Percentiles rank a stretch among this genome's conserved stretches.
Conservation (phyloP, 2,888 invertebrate species). For the Stegophylla sp. region DNA sequence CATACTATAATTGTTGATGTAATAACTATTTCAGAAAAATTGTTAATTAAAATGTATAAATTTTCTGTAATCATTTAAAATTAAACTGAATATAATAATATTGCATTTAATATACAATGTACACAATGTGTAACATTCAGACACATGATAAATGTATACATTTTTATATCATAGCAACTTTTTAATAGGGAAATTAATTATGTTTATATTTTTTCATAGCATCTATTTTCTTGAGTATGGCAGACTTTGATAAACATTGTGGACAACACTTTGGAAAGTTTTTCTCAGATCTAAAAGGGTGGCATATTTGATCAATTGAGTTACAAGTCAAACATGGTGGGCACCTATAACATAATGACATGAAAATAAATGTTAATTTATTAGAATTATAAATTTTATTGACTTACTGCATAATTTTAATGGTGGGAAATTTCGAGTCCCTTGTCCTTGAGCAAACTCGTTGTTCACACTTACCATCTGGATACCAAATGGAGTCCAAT, state of each 20-base stretch:
- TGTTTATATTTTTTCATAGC: conserved; percentile 12
- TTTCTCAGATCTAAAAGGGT: background rate
- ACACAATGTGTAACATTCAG: too few relatives aligned
- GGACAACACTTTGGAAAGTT: conserved; percentile 45
- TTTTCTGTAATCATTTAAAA: too few relatives aligned
- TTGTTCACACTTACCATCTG: conserved; percentile 26
- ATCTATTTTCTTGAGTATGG: background rate
- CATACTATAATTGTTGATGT: too few relatives aligned
- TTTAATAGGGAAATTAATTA: background rate
- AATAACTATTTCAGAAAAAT: too few relatives aligned
- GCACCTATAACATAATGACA: conserved; percentile 28
- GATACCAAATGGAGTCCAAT: conserved; percentile 35
- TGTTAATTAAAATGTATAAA: too few relatives aligned
- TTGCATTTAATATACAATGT: too few relatives aligned
- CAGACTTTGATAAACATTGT: conserved; percentile 14
- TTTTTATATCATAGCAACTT: background rate
- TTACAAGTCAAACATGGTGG: conserved; percentile 18
- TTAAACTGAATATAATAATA: too few relatives aligned
- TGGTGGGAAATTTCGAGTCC: conserved; percentile 11
- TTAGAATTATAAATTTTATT: background rate
- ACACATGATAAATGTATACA: too few relatives aligned
- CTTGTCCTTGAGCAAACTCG: conserved; percentile 15
- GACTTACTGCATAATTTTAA: conserved; percentile 32
- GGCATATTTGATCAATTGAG: background rate
- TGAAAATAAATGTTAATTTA: background rate